Base-by-base conservation (phyloP, 2,797 vertebrate genomes). In the Microctenopoma lineatum region DNA sequence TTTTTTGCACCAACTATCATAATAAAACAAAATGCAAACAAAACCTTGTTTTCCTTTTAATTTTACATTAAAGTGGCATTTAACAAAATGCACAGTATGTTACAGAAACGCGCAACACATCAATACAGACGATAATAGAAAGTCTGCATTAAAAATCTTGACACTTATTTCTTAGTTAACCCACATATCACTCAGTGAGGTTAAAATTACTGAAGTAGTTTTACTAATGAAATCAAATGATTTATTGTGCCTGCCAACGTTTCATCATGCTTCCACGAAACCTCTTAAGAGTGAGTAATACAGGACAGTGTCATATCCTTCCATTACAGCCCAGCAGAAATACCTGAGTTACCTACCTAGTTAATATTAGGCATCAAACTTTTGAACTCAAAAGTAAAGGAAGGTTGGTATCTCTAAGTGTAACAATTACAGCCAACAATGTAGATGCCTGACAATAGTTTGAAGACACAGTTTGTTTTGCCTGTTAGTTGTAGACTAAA, bases 21-120 rank as follows among this genome's bases (percentile, higher is more conserved):
- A 81, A 83, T 87, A 86, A 90, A 89, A 51, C 34, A 1, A 10
- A 32, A 32, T 32, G 4, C 1, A 5, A 32, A 5, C 29, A 32
- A 18, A 29, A 8, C 5, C 2, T 56, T 44, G 11, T 46, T 32
- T 29, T 62, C n/a, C 5, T 26, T 13, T 4, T 27, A 0, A 11
- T 21, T 66, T 56, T 18, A 13, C 1, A 59, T 2, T 4, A 7
- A 10, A 54, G 0, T 13, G 5, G 15, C 14, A 51, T 25, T 32
- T 14, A 10, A 69, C 0, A 59, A 9, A 26, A 44, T 10, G n/a
- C 10, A 26, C 12, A 41, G 12, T 4, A 41, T 15, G 15, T 4
- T 41, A 14, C 6, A 29, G 9, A 6, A 51, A 42, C n/a, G 59
- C 36, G 9, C 2, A 15, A 34, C 32, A 34, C 32, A 34, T 34